phyloP scores from a whole-genome alignment of 2,888 invertebrate genomes.

The Atrina japonica region DNA sequence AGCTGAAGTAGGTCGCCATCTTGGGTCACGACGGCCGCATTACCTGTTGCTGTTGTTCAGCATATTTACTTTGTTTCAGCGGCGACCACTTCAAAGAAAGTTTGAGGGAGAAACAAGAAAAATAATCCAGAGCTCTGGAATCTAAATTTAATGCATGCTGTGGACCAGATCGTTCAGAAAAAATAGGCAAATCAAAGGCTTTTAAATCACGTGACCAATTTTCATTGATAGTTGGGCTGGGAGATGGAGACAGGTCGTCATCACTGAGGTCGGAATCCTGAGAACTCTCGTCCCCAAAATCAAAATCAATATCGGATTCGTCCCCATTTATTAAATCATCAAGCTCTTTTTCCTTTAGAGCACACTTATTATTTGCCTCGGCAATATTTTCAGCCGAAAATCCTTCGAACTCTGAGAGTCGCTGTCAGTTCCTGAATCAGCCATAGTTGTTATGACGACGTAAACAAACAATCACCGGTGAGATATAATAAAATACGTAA shows the following conservation, averaged over 20 bases:
- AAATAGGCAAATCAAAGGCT: neutral
- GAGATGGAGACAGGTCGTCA: neutral
- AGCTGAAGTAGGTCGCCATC: constrained; percentile 1
- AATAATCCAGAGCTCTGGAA: neutral
- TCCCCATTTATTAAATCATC: neutral
- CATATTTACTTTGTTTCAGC: neutral
- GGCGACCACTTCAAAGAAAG: neutral
- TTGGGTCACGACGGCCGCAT: neutral
- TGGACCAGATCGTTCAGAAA: neutral
- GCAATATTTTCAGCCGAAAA: neutral
- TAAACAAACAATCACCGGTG: too few relatives aligned
- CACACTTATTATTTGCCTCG: neutral
- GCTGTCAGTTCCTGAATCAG: neutral
- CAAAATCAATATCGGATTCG: neutral
- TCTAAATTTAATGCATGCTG: neutral
- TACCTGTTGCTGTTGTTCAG: neutral
- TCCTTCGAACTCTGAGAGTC: neutral
- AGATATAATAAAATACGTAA: too few relatives aligned
- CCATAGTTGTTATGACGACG: too few relatives aligned
- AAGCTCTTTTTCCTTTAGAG: too few relatives aligned
- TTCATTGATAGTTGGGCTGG: neutral
- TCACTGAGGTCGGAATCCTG: neutral
- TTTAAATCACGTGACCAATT: neutral
- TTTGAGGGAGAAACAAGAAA: neutral
- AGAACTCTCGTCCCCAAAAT: neutral